Percentiles rank a stretch among this genome's conserved stretches.
phyloP scores from a whole-genome alignment of 2,888 invertebrate species.

The Acholoe squamosa region DNA sequence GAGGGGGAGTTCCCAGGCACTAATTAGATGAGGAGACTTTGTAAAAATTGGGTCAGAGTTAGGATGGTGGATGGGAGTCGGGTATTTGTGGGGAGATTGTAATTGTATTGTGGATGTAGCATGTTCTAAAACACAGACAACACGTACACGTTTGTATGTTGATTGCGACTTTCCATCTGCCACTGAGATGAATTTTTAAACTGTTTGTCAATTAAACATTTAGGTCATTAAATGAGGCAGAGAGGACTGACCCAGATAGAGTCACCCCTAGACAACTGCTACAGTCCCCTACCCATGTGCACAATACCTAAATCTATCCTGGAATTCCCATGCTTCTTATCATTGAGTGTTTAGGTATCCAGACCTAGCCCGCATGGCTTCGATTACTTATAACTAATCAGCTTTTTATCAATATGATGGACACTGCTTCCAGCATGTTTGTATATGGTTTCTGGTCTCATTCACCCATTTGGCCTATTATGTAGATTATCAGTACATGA shows the following conservation, averaged over 20 bases:
- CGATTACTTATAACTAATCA: too few species aligned
- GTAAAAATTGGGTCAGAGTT: slow-evolving; percentile 4
- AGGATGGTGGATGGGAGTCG: neutral
- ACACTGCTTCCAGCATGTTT: too few species aligned
- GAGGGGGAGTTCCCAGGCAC: slow-evolving; percentile 33
- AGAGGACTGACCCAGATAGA: slow-evolving; percentile 22
- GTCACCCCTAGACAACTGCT: neutral
- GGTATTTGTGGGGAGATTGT: neutral
- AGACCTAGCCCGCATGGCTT: too few species aligned
- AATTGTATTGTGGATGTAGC: neutral
- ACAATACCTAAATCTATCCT: too few species aligned
- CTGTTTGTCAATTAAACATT: slow-evolving; percentile 46
- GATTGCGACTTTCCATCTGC: slow-evolving; percentile 36
- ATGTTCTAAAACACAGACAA: neutral
- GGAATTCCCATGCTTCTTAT: neutral
- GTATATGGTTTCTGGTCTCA: too few species aligned
- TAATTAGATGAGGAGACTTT: neutral
- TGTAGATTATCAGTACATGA: too few species aligned
- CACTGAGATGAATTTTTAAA: slow-evolving; percentile 31
- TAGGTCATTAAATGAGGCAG: slow-evolving; percentile 3
- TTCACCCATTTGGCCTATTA: too few species aligned
- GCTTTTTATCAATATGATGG: too few species aligned
- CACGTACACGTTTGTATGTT: neutral
- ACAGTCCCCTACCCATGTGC: too few species aligned
- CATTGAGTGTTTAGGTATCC: neutral